Percentiles rank a stretch among this genome's conserved stretches.
Conservation (phyloP, 2,888 invertebrate genomes). For the Eulithis testata region DNA sequence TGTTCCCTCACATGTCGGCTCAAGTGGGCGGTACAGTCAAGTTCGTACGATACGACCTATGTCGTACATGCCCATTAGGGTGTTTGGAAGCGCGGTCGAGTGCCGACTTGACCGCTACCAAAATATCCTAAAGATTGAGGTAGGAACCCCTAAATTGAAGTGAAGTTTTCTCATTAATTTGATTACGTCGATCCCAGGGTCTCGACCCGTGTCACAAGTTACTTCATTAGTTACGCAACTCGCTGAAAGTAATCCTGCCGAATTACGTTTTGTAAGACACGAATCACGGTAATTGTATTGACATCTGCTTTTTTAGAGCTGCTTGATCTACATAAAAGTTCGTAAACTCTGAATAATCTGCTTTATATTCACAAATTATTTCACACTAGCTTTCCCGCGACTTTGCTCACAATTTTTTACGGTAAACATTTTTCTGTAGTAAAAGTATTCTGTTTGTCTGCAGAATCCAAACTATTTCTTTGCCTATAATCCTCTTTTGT, state of each 20-base stretch:
- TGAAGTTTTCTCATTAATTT: slow-evolving; percentile 84
- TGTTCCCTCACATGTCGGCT: slow-evolving; percentile 35
- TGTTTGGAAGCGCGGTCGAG: slow-evolving; percentile 52
- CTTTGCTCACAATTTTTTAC: neutral
- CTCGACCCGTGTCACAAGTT: slow-evolving; percentile 84
- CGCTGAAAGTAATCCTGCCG: slow-evolving; percentile 78
- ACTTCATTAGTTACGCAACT: slow-evolving; percentile 84
- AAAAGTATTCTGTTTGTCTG: no score
- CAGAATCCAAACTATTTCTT: no score
- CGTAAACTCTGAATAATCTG: slow-evolving; percentile 2
- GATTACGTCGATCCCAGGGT: slow-evolving; percentile 82
- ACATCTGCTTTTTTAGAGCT: slow-evolving; percentile 42
- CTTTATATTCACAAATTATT: neutral
- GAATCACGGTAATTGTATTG: slow-evolving; percentile 72
- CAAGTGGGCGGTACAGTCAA: slow-evolving; percentile 28
- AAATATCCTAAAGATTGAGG: slow-evolving; percentile 79
- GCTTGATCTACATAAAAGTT: slow-evolving; percentile 18
- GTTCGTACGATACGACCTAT: slow-evolving; percentile 37
- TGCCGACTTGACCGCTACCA: slow-evolving; percentile 72
- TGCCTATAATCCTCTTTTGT: no score
- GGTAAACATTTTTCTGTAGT: neutral
- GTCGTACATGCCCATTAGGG: slow-evolving; percentile 60
- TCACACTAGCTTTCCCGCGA: neutral
- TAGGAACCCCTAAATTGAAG: slow-evolving; percentile 81
- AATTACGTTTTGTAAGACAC: slow-evolving; percentile 80